Base-by-base conservation (phyloP, 2,888 invertebrate species). In the Eudemis profundana region DNA sequence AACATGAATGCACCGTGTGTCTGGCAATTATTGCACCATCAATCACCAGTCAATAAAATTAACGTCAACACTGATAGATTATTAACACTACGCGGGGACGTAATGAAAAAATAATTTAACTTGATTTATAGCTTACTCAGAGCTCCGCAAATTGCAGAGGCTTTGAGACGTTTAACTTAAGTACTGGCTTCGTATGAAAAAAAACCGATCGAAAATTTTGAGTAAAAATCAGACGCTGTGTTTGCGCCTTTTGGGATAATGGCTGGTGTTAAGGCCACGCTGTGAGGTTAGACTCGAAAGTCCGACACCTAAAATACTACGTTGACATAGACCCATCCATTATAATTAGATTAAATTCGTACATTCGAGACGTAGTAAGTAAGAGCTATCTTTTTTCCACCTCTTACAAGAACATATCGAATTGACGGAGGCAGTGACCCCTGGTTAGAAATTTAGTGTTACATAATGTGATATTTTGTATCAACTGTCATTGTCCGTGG, bases 111-210 rank as follows among this genome's bases (percentile, higher is more conserved):
- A 90, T 89, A 89, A 90, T 90, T 90, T 85, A 78, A 72, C 82
- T 81, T 84, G 91, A 92, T 92, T 91, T 92, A 92, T 92, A 87
- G 91, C 91, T 92, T 87, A 92, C 85, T 92, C 91, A 89, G 80
- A 74, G 74, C 78, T 72, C 75, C 74, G 86, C 84, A 90, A 90
- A 91, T 91, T 90, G 87, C 87, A 75, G 80, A 78, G 86, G 83
- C 87, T 89, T 90, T 89, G 81, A 84, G 83, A 85, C 90, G 90
- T 89, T 92, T 92, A 92, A 90, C 84, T 86, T 90, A 91, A 92
- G 83, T 86, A 86, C 81, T 72, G 82, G 74, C 84, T 86, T 85
- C 86, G 85, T 81, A 78, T 77, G 85, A 67, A 67, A 66, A 69
- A 68, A 66, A 65, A 47, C 64, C 56, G 67, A 36, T 42, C 29